Conservation (phyloP, 2,888 invertebrate genomes). For the Melangyna quadrimaculata region DNA sequence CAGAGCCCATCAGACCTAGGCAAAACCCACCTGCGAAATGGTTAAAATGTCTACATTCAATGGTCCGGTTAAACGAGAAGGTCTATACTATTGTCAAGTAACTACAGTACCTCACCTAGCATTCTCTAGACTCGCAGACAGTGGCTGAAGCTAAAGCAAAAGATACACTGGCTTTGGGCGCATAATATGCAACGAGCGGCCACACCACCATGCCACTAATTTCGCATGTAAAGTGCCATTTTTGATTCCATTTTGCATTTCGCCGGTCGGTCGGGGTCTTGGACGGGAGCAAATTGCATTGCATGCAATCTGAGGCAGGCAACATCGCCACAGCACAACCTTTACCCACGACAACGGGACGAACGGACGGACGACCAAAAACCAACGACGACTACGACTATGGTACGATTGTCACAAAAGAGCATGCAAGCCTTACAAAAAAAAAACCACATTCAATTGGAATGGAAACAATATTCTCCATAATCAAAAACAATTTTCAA, state of each 20-base stretch:
- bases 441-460: constrained; percentile 39
- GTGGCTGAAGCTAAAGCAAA: constrained; percentile 8
- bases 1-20: constrained; percentile 18
- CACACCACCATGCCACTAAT: constrained; percentile 70
- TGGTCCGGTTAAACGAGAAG: not conserved
- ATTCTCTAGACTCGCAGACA: constrained; percentile 51
- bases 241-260: constrained; percentile 70
- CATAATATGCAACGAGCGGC: constrained; percentile 36
- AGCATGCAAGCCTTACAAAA: constrained; percentile 20
- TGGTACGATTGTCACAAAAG: constrained; percentile 53
- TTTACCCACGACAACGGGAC: not conserved
- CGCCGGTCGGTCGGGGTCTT: constrained; percentile 52
- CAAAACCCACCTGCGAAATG: constrained; percentile 61
- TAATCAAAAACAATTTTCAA: constrained; percentile 27
- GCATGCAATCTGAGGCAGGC: constrained; percentile 60
- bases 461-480: constrained; percentile 49
- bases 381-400: constrained; percentile 16
- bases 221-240: constrained; percentile 71
- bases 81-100: constrained; percentile 24
- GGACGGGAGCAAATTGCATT: constrained; percentile 69
- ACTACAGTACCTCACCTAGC: constrained; percentile 7
- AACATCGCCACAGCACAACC: constrained; percentile 24
- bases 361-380: constrained; percentile 4
- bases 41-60: constrained; percentile 53
- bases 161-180: constrained; percentile 21